Evolutionary conservation across 2,888 invertebrate genomes (phyloP).

Genomic region (Argyresthia goedartella): DNA sequence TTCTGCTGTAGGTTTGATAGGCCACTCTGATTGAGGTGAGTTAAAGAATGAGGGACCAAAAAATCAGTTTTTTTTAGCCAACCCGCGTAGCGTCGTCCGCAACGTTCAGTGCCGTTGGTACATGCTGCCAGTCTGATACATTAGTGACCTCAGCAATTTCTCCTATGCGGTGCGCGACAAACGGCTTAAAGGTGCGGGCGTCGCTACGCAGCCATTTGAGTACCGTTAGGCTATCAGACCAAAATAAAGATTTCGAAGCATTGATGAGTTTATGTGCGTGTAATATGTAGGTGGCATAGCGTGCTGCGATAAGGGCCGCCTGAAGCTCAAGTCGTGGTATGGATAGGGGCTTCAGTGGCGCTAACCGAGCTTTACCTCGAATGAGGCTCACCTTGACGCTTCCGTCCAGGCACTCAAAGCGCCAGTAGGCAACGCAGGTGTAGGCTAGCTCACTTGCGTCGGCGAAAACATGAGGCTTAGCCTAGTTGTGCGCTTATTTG

Average conservation of each 20-base stretch:
- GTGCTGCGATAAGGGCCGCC: not conserved
- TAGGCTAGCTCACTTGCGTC: too few relatives aligned
- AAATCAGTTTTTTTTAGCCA: not conserved
- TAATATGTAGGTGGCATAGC: constrained; percentile 3
- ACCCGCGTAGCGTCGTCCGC: not conserved
- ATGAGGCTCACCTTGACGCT: not conserved
- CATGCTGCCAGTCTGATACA: not conserved
- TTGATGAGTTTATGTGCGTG: constrained; percentile 1
- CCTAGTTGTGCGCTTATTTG: too few relatives aligned
- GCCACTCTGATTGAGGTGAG: not conserved
- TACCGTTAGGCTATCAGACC: constrained; percentile 8
- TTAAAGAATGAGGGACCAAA: not conserved
- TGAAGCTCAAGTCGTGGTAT: not conserved
- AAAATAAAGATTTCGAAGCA: constrained; percentile 2
- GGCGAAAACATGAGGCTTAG: too few relatives aligned
- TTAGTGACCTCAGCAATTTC: not conserved
- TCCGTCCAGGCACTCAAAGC: not conserved
- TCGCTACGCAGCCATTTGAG: constrained; percentile 8
- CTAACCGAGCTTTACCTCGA: constrained; percentile 6
- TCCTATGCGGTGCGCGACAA: not conserved
- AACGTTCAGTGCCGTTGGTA: not conserved
- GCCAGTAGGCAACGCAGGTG: too few relatives aligned
- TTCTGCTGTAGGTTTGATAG: not conserved
- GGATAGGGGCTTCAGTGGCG: not conserved
- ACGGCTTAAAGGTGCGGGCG: constrained; percentile 8